Conservation (phyloP, 2,113 vertebrate genomes). For the Theropithecus gelada region DNA sequence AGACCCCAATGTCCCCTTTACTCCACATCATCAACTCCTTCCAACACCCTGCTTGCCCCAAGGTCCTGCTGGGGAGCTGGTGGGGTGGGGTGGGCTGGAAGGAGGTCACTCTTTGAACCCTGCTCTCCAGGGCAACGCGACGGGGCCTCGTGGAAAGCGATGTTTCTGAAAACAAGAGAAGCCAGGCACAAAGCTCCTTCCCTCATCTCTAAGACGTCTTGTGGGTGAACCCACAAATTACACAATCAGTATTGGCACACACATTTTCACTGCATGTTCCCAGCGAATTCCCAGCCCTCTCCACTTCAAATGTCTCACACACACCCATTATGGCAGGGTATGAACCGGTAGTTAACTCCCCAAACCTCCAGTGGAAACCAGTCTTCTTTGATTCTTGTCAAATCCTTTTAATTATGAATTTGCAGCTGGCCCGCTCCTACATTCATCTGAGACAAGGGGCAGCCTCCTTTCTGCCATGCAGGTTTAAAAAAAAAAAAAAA, state of each 20-base stretch:
- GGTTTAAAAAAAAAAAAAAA: neutral
- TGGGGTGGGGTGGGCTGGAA: fast-evolving
- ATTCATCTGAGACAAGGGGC: neutral
- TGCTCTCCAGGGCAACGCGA: fast-evolving
- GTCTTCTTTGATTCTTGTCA: conserved; percentile 66
- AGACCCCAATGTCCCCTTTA: fast-evolving
- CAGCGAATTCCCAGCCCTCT: neutral
- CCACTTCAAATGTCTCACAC: neutral
- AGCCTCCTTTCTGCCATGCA: neutral
- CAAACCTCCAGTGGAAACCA: conserved; percentile 27
- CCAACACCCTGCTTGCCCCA: fast-evolving
- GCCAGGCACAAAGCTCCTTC: neutral
- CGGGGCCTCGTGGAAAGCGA: fast-evolving
- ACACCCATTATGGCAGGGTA: neutral
- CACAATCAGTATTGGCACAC: neutral
- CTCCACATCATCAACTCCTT: too few species aligned
- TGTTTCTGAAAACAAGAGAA: neutral
- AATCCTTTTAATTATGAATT: conserved; percentile 59
- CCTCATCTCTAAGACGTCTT: neutral
- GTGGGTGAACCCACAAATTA: fast-evolving
- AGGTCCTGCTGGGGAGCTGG: neutral
- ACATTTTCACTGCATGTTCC: neutral
- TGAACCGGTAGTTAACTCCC: conserved; percentile 45
- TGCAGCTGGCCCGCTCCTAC: neutral
- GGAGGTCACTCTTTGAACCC: neutral